A percentile compares a stretch with the other conserved stretches of the same genome.
Evolutionary conservation across 2,888 invertebrate species (phyloP).

Genomic region (Aricia artaxerxes): DNA sequence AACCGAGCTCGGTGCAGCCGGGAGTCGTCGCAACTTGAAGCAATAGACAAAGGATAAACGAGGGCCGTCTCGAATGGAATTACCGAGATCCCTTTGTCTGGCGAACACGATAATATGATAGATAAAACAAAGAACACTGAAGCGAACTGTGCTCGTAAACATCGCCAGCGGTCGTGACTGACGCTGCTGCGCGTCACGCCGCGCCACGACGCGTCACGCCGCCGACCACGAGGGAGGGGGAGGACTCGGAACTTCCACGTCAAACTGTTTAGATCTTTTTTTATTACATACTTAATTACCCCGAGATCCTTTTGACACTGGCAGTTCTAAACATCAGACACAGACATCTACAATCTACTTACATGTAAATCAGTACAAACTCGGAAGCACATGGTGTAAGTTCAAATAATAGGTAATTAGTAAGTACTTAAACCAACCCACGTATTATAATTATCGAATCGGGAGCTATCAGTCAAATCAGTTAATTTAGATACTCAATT

Average conservation of each 20-base stretch:
- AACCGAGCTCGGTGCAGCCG: neutral
- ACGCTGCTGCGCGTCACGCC: constrained; percentile 16
- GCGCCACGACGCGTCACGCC: neutral
- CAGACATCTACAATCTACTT: too few species aligned
- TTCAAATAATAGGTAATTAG: too few species aligned
- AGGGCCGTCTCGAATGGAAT: neutral
- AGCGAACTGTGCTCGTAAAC: neutral
- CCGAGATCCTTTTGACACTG: too few species aligned
- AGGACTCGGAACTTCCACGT: neutral
- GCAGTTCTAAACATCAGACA: too few species aligned
- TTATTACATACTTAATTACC: neutral
- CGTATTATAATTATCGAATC: too few species aligned
- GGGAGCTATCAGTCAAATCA: too few species aligned
- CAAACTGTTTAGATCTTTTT: neutral
- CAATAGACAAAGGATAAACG: constrained; percentile 8
- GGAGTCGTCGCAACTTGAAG: neutral
- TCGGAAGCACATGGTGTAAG: too few species aligned
- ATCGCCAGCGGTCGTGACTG: constrained; percentile 21
- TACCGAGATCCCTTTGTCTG: constrained; percentile 18
- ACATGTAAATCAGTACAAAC: too few species aligned
- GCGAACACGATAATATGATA: constrained; percentile 18
- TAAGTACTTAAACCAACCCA: too few species aligned
- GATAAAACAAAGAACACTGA: constrained; percentile 10
- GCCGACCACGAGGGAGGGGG: neutral
- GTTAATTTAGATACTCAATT: too few species aligned